phyloP scores from a whole-genome alignment of 53 echinoderm and acorn worm species.

The Echinometra lucunter region DNA sequence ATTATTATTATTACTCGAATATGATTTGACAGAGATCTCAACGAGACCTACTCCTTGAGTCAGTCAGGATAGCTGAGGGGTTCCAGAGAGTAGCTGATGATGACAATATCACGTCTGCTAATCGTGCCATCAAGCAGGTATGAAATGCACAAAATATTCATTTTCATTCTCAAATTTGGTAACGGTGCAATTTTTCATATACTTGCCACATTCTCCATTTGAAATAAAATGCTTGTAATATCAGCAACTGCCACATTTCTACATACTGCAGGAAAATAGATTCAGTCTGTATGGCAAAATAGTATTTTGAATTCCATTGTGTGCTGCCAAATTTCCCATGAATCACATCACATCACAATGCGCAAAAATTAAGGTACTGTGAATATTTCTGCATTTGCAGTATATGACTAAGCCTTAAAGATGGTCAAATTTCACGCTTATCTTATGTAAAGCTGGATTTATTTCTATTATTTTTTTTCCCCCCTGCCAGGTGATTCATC shows the following conservation, averaged over 20 bases:
- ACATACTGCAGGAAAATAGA: not conserved
- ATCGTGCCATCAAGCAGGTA: slow-evolving; percentile 95
- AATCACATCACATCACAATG: no score
- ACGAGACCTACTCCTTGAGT: slow-evolving; percentile 85
- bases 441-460: no score
- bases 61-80: slow-evolving; percentile 81
- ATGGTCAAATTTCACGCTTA: no score
- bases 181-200: not conserved
- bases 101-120: slow-evolving; percentile 76
- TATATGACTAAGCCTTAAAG: no score
- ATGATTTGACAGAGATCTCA: slow-evolving; percentile 79
- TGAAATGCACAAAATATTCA: not conserved
- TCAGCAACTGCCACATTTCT: not conserved
- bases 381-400: no score
- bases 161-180: not conserved
- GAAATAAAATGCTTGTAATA: not conserved
- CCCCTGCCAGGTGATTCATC: slow-evolving; percentile 81
- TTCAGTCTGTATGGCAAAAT: not conserved
- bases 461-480: not conserved
- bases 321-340: not conserved
- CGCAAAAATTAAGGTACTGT: no score
- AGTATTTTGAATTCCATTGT: not conserved
- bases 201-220: not conserved
- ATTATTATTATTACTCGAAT: not conserved
- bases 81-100: slow-evolving; percentile 83